A percentile compares a stretch with the other conserved stretches of the same genome.
Conservation (phyloP, 1,140 invertebrate species). For the Orussus abietinus region DNA sequence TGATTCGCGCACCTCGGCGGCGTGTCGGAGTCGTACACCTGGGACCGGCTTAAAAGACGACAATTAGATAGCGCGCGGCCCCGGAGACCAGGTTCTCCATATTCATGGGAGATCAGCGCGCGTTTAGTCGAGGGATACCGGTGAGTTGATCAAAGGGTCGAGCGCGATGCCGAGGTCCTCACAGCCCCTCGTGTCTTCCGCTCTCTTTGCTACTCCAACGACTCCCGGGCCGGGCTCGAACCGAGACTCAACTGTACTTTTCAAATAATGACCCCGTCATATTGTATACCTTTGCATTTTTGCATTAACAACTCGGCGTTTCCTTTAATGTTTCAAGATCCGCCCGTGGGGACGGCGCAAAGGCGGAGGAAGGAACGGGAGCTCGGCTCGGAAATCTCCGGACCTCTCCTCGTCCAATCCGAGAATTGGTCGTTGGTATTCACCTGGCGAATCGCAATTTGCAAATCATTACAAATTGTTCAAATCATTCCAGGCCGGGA, state of each 20-base stretch:
- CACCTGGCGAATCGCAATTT: too few relatives aligned
- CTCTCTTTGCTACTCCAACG: constrained; percentile 32
- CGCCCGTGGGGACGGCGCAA: constrained; percentile 4
- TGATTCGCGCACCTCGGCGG: too few relatives aligned
- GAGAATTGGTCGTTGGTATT: too few relatives aligned
- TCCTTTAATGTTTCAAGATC: constrained; percentile 35
- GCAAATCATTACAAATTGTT: too few relatives aligned
- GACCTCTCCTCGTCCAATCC: too few relatives aligned
- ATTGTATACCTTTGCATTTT: constrained; percentile 50
- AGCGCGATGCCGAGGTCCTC: constrained; percentile 29
- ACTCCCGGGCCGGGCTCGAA: constrained; percentile 18
- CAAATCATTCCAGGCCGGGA: too few relatives aligned
- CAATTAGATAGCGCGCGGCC: constrained; percentile 33
- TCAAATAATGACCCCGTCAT: constrained; percentile 45
- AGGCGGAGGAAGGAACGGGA: constrained; percentile 9
- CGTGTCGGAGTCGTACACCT: too few relatives aligned
- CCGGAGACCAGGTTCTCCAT: constrained; percentile 27
- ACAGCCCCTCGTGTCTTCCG: constrained; percentile 28
- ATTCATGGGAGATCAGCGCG: constrained; percentile 42
- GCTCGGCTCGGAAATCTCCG: too few relatives aligned
- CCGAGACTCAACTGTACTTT: constrained; percentile 39
- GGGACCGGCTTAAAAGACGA: constrained; percentile 20
- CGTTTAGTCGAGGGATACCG: constrained; percentile 37
- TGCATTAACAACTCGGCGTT: constrained; percentile 33
- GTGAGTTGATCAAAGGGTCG: constrained; percentile 46